These are phyloP conservation scores for Nephotettix cincticeps DNA, from an alignment of 1,140 invertebrate species.

Conservation along the genomic window DNA sequence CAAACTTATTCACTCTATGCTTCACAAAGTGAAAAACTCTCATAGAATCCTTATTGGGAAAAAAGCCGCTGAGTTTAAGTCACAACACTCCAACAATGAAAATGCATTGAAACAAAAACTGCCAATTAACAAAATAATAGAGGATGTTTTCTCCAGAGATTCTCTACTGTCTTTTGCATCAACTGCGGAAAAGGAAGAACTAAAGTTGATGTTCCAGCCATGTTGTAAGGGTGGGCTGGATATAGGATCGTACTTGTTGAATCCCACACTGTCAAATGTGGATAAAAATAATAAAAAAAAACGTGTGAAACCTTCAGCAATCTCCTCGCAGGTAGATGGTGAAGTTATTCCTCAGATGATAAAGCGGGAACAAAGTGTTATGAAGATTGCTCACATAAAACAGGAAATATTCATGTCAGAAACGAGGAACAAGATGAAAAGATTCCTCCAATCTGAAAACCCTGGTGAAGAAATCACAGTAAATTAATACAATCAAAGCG, in stretches of 20 bases:
- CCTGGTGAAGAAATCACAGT: neutral
- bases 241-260: neutral
- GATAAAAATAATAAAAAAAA: neutral
- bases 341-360: neutral
- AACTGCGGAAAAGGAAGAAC: neutral
- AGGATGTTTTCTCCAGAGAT: neutral
- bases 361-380: neutral
- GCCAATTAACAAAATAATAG: neutral
- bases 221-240: slow-evolving; percentile 3
- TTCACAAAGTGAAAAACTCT: slow-evolving; percentile 10
- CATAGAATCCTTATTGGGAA: slow-evolving; percentile 19
- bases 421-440: slow-evolving; percentile 3
- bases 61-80: slow-evolving; percentile 2
- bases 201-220: slow-evolving; percentile 8
- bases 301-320: no score
- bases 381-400: neutral
- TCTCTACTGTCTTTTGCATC: slow-evolving; percentile 12
- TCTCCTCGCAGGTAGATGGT: neutral
- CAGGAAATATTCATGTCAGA: slow-evolving; percentile 1
- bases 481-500: no score
- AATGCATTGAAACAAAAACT: neutral
- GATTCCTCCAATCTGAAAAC: neutral
- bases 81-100: neutral
- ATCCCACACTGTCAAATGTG: neutral
- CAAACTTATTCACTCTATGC: neutral